Base-by-base conservation (phyloP, 2,113 vertebrate species). In the Talpa occidentalis region DNA sequence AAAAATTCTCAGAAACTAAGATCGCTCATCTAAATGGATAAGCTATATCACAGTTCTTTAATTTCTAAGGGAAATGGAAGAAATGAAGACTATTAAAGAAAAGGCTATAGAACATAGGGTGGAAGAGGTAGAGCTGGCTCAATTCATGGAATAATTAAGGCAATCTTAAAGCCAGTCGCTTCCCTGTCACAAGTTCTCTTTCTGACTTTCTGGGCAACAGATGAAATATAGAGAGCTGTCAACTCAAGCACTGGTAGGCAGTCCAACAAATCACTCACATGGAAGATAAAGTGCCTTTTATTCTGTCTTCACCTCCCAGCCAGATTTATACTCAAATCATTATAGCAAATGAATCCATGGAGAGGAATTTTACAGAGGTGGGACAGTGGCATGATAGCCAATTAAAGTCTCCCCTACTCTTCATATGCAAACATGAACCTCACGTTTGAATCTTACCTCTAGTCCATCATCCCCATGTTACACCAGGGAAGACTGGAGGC, bases 181-280 rank as follows among this genome's bases (percentile, higher is more conserved):
- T 72, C 49, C 26, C 3, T 37, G 14, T 86, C 64, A 28, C 11
- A 87, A 59, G 14, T 92, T 81, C 32, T 24, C 2, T 79, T 67
- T 88, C 59, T 84, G 35, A 92, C 3, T 73, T 87, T 91, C 67
- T 59, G 16, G 21, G 24, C 42, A 81, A 90, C 32, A 62, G 47
- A 84, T 84, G 28, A 92, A 95, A 74, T 91, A 69, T 9, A 83
- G 59, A 70, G 16, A 88, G 14, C 42, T 90, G 85, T 94, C 95
- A 88, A 14, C 60, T 90, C 60, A 28, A 19, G 72, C 82, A 44
- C 5, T 4, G 49, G 6, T 28, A 67, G 74, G 28, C 21, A 73
- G 40, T 52, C 77, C 40, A 17, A 56, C 35, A 86, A 64, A 90
- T 94, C 72, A 74, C 8, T 77, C 80, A 60, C 44, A 30, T 4